Base-by-base conservation (phyloP, 2,797 vertebrate genomes). In the Toxotes lorentzi region DNA sequence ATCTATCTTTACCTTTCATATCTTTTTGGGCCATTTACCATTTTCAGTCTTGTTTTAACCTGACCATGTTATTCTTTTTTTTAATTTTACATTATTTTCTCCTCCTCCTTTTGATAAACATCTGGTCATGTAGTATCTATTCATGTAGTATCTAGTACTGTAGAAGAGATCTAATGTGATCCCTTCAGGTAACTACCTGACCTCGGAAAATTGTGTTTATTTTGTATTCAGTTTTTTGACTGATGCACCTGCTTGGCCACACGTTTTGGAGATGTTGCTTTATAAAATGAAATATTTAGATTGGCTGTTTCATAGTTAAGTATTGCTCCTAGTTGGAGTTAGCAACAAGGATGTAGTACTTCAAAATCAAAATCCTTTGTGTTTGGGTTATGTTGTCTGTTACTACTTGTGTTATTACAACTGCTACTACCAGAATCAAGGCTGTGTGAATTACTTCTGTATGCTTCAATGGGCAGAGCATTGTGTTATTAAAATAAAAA, bases 401-500 rank as follows among this genome's bases (percentile, higher is more conserved):
- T 34, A 32, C 50, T 27, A 21, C n/a, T 54, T 38, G 47, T 75
- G 45, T 43, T 74, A 35, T 59, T 47, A 30, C 2, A 50, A 7
- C 17, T 21, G 12, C 14, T 62, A 14, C 27, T 21, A 59, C 23
- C 43, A 7, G 14, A 69, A 69, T 65, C 23, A 73, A 64, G 40
- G 48, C 34, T 60, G 47, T 34, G 27, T 82, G 50, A 53, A 59
- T 73, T 35, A 51, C 41, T 5, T 7, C 14, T 34, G 23, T 48
- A 45, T 53, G 66, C n/a, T n/a, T 79, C 40, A 24, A 2, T 61
- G 30, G 27, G 11, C 30, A 12, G 23, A 60, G 24, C 47, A 27
- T 23, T 0, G 0, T 32, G 56, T 35, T 67, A 13, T 38, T 11
- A 63, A 75, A 83, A 79, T 65, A 68, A 32, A 74, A 50, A 43